Percentiles rank a stretch among this genome's conserved stretches.
These are phyloP conservation scores for Drosophila recens DNA, from an alignment of 2,888 invertebrate species.

Conservation along the genomic window DNA sequence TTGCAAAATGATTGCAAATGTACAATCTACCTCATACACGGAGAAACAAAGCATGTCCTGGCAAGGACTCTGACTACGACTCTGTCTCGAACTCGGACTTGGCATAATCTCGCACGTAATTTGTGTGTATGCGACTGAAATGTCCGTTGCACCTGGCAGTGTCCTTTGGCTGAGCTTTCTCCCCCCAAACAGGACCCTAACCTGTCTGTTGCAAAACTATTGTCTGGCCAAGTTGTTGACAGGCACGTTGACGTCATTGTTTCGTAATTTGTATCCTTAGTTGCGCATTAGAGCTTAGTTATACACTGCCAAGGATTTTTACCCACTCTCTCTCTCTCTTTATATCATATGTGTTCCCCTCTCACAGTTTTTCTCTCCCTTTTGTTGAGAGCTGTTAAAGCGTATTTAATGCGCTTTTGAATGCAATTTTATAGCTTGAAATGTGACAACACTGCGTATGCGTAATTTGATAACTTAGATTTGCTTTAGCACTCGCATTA, in stretches of 20 bases:
- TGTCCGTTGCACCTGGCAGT: slow-evolving; percentile 76
- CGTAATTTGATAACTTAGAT: slow-evolving; percentile 34
- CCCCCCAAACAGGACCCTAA: not conserved
- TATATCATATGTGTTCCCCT: slow-evolving; percentile 18
- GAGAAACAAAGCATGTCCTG: slow-evolving; percentile 16
- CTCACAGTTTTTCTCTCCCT: not conserved
- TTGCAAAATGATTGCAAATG: slow-evolving; percentile 50
- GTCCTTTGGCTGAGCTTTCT: slow-evolving; percentile 23
- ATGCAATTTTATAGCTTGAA: slow-evolving; percentile 16
- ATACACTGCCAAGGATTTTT: slow-evolving; percentile 47
- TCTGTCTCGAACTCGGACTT: slow-evolving; percentile 47
- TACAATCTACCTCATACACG: slow-evolving; percentile 1
- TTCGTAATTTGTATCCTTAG: slow-evolving; percentile 80
- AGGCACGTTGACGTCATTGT: slow-evolving; percentile 82
- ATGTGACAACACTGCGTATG: slow-evolving; percentile 35
- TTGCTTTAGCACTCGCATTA: slow-evolving; percentile 17
- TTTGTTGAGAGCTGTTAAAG: slow-evolving; percentile 37
- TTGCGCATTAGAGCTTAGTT: slow-evolving; percentile 77
- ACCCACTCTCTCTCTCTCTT: slow-evolving; percentile 2
- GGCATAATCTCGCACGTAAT: slow-evolving; percentile 79
- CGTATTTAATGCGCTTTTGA: slow-evolving; percentile 52
- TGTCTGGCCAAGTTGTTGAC: slow-evolving; percentile 82
- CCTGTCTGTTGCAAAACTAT: slow-evolving; percentile 70
- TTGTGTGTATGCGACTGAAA: slow-evolving; percentile 80
- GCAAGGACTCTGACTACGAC: slow-evolving; percentile 18